These are phyloP conservation scores for Takifugu bimaculatus DNA, from an alignment of 2,113 vertebrate genomes.

Conservation along the genomic window DNA sequence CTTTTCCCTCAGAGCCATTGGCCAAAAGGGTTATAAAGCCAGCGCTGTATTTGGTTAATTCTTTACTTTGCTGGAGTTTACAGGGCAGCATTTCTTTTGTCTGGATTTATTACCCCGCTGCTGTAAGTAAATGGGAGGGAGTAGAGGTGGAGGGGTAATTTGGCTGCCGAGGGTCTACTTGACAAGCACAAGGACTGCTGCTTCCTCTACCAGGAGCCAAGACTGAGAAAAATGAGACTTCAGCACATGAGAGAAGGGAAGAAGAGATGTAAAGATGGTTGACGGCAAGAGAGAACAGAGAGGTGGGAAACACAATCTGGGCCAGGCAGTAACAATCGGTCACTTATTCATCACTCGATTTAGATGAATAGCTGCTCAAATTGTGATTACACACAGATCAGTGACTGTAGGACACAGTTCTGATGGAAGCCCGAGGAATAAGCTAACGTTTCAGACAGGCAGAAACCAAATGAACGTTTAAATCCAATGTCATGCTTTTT, in stretches of 20 bases:
- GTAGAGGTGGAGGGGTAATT: conserved; percentile 19
- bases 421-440: too few relatives aligned
- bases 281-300: conserved; percentile 21
- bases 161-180: conserved; percentile 37
- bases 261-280: conserved; percentile 14
- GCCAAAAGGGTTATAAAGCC: conserved; percentile 44
- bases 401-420: conserved; percentile 1
- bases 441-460: too few relatives aligned
- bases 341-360: conserved; percentile 18
- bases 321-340: conserved; percentile 50
- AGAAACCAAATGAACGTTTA: too few relatives aligned
- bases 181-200: conserved; percentile 47
- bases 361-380: conserved; percentile 1
- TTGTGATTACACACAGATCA: conserved; percentile 8
- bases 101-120: conserved; percentile 42
- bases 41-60: conserved; percentile 49
- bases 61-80: conserved; percentile 43
- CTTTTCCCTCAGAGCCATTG: conserved; percentile 34
- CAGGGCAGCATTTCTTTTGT: conserved; percentile 48
- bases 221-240: not conserved
- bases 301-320: conserved; percentile 2
- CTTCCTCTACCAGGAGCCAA: conserved; percentile 29
- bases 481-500: too few relatives aligned
- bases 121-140: conserved; percentile 30
- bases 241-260: conserved; percentile 5